Evolutionary conservation across 2,888 invertebrate genomes (phyloP).

Genomic region (Zaprionus bogoriensis): DNA sequence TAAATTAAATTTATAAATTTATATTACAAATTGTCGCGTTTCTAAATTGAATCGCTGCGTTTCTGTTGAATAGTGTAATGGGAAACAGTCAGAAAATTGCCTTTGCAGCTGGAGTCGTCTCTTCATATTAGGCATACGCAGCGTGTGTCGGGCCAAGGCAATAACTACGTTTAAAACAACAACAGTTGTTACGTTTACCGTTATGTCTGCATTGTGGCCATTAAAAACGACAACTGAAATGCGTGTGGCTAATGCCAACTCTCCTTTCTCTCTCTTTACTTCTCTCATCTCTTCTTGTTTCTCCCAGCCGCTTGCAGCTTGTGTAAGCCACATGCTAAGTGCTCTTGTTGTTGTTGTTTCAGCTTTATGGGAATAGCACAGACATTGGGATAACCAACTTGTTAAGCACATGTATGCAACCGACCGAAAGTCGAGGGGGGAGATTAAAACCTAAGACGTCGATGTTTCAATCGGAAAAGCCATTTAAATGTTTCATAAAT

Average conservation of each 20-base stretch:
- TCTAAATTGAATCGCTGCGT: not conserved
- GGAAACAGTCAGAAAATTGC: not conserved
- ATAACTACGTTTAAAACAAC: no score
- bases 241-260: not conserved
- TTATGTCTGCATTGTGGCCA: conserved; percentile 5
- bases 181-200: conserved; percentile 3
- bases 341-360: conserved; percentile 39
- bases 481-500: conserved; percentile 56
- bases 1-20: not conserved
- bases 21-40: no score
- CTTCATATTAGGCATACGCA: not conserved
- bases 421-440: not conserved
- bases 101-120: not conserved
- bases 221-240: conserved; percentile 11
- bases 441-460: not conserved
- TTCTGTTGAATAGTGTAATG: not conserved
- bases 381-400: conserved; percentile 49
- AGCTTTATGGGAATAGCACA: no score
- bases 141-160: no score
- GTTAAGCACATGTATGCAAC: conserved; percentile 37
- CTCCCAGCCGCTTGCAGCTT: conserved; percentile 4
- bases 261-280: no score
- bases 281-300: conserved; percentile 6
- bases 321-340: conserved; percentile 18
- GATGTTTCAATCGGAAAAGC: conserved; percentile 39